A percentile compares a stretch with the other conserved stretches of the same genome.
These are phyloP conservation scores for Sceliomorpha sp. DNA, from an alignment of 2,888 invertebrate species.

Conservation along the genomic window DNA sequence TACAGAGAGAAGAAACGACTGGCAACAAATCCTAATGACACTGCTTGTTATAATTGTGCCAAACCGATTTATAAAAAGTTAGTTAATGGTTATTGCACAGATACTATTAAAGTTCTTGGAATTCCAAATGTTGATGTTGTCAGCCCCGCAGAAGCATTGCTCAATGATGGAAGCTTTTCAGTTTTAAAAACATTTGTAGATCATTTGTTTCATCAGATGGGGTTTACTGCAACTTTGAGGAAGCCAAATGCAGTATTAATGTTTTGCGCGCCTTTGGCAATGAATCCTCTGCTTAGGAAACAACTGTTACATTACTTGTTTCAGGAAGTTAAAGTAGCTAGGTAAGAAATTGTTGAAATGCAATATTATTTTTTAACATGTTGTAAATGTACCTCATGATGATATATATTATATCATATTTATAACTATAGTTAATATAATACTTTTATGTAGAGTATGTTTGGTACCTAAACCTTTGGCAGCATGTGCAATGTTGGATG, in stretches of 20 bases:
- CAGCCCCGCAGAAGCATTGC: constrained; percentile 77
- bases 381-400: background rate
- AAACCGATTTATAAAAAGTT: constrained; percentile 77
- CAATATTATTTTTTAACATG: constrained; percentile 10
- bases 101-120: constrained; percentile 74
- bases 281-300: constrained; percentile 75
- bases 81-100: constrained; percentile 77
- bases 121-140: constrained; percentile 78
- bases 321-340: constrained; percentile 78
- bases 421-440: too few relatives aligned
- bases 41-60: constrained; percentile 69
- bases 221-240: constrained; percentile 71
- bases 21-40: constrained; percentile 68
- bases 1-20: constrained; percentile 76
- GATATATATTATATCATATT: too few relatives aligned
- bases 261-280: constrained; percentile 78
- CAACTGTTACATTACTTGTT: constrained; percentile 78
- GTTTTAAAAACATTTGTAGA: constrained; percentile 76
- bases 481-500: constrained; percentile 76
- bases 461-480: constrained; percentile 79
- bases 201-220: constrained; percentile 79
- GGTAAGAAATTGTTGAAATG: too few relatives aligned
- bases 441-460: constrained; percentile 70
- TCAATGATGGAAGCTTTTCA: constrained; percentile 73
- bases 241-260: constrained; percentile 78